These are phyloP conservation scores for Acleris holmiana DNA, from an alignment of 2,888 invertebrate species.

Conservation along the genomic window DNA sequence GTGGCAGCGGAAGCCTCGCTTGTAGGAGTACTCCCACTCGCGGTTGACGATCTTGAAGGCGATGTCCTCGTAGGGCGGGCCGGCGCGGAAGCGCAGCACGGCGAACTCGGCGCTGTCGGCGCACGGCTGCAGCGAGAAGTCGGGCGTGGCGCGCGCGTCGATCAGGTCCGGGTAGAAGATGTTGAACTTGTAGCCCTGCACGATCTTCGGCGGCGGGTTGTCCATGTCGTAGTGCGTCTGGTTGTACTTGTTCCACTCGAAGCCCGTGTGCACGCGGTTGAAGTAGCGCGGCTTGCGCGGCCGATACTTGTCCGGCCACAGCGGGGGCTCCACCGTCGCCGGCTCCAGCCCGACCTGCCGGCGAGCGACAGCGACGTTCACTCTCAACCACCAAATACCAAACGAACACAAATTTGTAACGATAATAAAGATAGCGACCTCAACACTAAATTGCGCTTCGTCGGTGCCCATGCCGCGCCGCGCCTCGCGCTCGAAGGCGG, in stretches of 20 bases:
- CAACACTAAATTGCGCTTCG: constrained; percentile 96
- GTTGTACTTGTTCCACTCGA: constrained; percentile 99
- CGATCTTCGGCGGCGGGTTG: constrained; percentile 99
- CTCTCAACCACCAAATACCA: no score
- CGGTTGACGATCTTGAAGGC: constrained; percentile 99
- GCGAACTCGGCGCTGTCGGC: constrained; percentile 97
- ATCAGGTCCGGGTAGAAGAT: constrained; percentile 99
- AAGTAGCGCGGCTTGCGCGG: constrained; percentile 99
- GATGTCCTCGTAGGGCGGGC: constrained; percentile 99
- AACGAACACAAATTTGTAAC: no score
- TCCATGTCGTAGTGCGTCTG: constrained; percentile 99
- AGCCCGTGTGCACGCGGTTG: constrained; percentile 97
- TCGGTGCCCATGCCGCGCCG: constrained; percentile 92
- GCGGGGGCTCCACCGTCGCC: constrained; percentile 68
- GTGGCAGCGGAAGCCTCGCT: constrained; percentile 98
- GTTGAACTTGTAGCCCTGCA: constrained; percentile 99
- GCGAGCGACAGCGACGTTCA: no score
- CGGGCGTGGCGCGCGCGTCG: constrained; percentile 95
- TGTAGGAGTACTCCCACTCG: constrained; percentile 99
- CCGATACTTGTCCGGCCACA: constrained; percentile 99
- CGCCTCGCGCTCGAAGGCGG: constrained; percentile 68
- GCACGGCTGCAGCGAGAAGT: constrained; percentile 95
- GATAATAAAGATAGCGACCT: constrained; percentile 55
- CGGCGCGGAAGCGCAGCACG: constrained; percentile 97
- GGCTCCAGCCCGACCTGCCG: constrained; percentile 82